Base-by-base conservation (phyloP, 2,797 vertebrate genomes). In the Xerus rutilus region DNA sequence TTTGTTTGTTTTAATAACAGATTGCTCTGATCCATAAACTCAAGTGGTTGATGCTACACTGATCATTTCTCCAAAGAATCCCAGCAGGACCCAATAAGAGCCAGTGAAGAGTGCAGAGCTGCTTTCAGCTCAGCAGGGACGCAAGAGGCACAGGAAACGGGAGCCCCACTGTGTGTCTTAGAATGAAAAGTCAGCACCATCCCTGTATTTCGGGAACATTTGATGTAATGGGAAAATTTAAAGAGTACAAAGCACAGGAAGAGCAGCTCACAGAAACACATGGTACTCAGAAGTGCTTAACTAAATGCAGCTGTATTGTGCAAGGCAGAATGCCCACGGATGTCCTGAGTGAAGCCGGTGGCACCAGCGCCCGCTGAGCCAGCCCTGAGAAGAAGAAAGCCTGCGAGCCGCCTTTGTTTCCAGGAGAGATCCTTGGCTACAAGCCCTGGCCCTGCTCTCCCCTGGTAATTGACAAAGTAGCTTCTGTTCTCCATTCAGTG, bases 41-140 rank as follows among this genome's bases (percentile, higher is more conserved):
- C 77, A 64, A 2, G 35, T 20, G 23, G 8, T 17, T 5, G 65
- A 43, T 4, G 23, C 30, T 4, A 17, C 30, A 7, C 5, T 1
- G 2, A 7, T 39, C n/a, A 17, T 17, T 70, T n/a, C 28, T 65
- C 17, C n/a, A 32, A 57, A 79, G 23, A 64, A 18, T 45, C 23
- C 0, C 0, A 45, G 20, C 11, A 6, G 1, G 4, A 57, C 62
- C 39, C 47, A 7, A 14, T n/a, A 23, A 69, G 4, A 21, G 17
- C 39, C 7, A 1, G 25, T 1, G 17, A n/a, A n/a, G 39, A 30
- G 4, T 1, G 0, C 1, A 1, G 25, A 20, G 5, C 18, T 18
- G 3, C 8, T 5, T 28, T 5, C 59, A 43, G 20, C n/a, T 43
- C 89, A 15, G 11, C 81, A n/a, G 69, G 47, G 59, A 65, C 21